Evolutionary conservation across 2,797 vertebrate genomes (phyloP).

Genomic region (Muscicapa comitata): DNA sequence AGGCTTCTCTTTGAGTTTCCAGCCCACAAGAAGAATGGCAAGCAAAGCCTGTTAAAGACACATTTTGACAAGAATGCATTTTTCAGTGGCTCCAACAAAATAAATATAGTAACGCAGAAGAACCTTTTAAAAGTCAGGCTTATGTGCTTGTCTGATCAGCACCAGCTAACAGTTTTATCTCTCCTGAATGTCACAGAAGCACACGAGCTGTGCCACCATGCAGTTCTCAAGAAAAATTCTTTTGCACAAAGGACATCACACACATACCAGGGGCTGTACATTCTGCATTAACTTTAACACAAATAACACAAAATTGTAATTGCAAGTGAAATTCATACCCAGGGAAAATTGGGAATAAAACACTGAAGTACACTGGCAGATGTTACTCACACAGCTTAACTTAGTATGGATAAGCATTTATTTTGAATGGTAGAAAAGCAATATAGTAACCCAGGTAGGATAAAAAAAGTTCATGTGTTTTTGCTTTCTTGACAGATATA

Average conservation of each 20-base stretch:
- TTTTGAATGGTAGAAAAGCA: background rate
- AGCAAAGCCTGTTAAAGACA: constrained; percentile 27
- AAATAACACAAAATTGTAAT: background rate
- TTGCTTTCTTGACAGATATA: background rate
- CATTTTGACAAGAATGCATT: constrained; percentile 40
- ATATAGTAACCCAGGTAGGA: background rate
- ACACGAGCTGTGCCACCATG: background rate
- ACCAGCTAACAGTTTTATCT: constrained; percentile 18
- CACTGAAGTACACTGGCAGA: background rate
- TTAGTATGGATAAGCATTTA: background rate
- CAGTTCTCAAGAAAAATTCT: background rate
- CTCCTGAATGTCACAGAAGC: constrained; percentile 25
- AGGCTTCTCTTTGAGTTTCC: constrained; percentile 13
- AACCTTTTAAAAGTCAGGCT: constrained; percentile 45
- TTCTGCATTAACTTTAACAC: background rate
- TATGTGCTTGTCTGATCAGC: constrained; percentile 27
- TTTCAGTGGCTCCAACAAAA: constrained; percentile 13
- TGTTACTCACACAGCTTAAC: background rate
- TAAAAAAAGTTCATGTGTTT: background rate
- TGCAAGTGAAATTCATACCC: background rate
- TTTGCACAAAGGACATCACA: background rate
- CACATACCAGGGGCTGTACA: background rate
- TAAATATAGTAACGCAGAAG: constrained; percentile 23
- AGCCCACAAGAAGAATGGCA: background rate
- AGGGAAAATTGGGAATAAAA: background rate